A percentile compares a stretch with the other conserved stretches of the same genome.
phyloP scores from a whole-genome alignment of 2,888 invertebrate genomes.

The Phaedon cochleariae region DNA sequence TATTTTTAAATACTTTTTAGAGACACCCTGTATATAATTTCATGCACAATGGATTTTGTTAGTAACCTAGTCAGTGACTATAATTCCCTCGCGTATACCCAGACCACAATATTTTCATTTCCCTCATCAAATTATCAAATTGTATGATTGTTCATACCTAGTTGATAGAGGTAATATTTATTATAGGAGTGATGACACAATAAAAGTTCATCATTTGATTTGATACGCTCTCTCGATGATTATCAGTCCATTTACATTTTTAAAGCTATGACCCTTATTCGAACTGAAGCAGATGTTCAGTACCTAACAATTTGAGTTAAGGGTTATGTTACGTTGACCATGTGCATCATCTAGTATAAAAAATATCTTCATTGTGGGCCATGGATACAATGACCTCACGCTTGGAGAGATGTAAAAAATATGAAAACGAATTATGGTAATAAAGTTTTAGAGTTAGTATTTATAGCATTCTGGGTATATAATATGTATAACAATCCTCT shows the following conservation, averaged over 20 bases:
- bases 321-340: constrained; percentile 48
- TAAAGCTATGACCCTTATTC: constrained; percentile 45
- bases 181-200: constrained; percentile 49
- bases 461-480: background rate
- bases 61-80: no score
- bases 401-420: constrained; percentile 17
- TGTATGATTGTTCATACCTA: no score
- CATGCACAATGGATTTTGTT: no score
- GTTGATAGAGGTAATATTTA: no score
- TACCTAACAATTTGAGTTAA: constrained; percentile 41
- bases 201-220: constrained; percentile 53
- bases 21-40: no score
- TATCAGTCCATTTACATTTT: constrained; percentile 39
- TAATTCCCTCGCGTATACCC: no score
- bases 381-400: constrained; percentile 30
- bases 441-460: background rate
- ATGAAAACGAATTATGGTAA: constrained; percentile 17
- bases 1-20: no score
- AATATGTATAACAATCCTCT: no score
- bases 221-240: constrained; percentile 45
- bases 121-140: no score
- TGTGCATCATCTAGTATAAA: constrained; percentile 43
- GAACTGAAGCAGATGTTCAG: constrained; percentile 43
- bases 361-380: constrained; percentile 39
- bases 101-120: no score